These are phyloP conservation scores for Anguilla rostrata DNA, from an alignment of 2,113 vertebrate genomes.

Conservation along the genomic window DNA sequence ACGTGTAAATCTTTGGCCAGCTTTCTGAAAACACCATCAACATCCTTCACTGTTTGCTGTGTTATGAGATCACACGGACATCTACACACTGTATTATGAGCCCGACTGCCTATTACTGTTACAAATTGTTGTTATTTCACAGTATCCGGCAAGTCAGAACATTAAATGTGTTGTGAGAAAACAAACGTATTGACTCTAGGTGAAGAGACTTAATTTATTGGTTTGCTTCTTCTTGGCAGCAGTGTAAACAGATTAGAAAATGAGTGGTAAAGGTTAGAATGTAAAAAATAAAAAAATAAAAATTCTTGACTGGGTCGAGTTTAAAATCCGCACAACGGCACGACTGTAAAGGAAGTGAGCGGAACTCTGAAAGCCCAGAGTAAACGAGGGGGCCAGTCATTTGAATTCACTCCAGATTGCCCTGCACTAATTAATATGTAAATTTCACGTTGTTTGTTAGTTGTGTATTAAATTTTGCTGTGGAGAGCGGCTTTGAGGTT, in stretches of 20 bases:
- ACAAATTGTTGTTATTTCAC: conserved; percentile 12
- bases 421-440: conserved; percentile 76
- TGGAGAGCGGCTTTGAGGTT: conserved; percentile 70
- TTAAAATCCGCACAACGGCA: conserved; percentile 23
- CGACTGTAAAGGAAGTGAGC: conserved; percentile 3
- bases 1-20: not conserved
- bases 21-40: not conserved
- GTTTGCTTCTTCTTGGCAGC: conserved; percentile 14
- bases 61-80: conserved; percentile 18
- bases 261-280: conserved; percentile 23
- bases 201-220: conserved; percentile 1
- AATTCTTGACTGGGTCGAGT: conserved; percentile 14
- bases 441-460: conserved; percentile 77
- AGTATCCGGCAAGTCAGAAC: not conserved
- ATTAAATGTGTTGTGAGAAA: not conserved
- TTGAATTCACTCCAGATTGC: conserved; percentile 67
- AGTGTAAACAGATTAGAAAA: conserved; percentile 24
- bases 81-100: not conserved
- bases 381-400: conserved; percentile 54
- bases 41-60: conserved; percentile 13
- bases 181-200: not conserved
- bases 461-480: conserved; percentile 72
- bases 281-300: too few species aligned
- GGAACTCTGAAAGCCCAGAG: conserved; percentile 28
- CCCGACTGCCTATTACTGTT: not conserved